Percentiles rank a stretch among this genome's conserved stretches.
phyloP scores from a whole-genome alignment of 2,797 vertebrate species.

The Takifugu ocellatus region DNA sequence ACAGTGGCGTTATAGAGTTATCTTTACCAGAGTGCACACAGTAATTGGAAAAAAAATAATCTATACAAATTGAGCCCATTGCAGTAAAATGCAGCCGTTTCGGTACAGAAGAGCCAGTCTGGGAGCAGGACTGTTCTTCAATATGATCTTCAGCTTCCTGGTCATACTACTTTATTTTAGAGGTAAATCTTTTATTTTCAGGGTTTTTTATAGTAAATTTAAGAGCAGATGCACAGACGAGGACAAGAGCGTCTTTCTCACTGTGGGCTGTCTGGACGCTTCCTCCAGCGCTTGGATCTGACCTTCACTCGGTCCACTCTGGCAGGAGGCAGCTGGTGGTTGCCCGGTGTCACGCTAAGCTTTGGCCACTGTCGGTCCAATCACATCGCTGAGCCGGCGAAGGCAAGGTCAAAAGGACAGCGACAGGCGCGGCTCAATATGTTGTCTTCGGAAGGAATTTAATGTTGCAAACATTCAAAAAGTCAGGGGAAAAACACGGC shows the following conservation, averaged over 20 bases:
- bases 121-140: not conserved
- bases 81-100: constrained; percentile 65
- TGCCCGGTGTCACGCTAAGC: constrained; percentile 69
- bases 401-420: constrained; percentile 59
- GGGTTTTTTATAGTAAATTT: not conserved
- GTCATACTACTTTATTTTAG: too few relatives aligned
- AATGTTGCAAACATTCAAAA: not conserved
- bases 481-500: not conserved
- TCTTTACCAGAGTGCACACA: constrained; percentile 78
- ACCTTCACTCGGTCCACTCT: constrained; percentile 62
- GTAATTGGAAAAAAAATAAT: constrained; percentile 80
- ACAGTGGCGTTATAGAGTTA: constrained; percentile 65
- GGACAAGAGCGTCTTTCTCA: constrained; percentile 25
- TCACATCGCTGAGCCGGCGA: constrained; percentile 46
- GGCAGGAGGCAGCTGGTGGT: constrained; percentile 61
- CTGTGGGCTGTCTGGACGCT: constrained; percentile 41
- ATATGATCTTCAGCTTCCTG: too few relatives aligned
- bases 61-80: constrained; percentile 80
- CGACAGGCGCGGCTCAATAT: constrained; percentile 14
- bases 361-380: constrained; percentile 58
- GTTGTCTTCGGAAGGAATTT: not conserved
- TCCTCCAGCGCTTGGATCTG: constrained; percentile 48
- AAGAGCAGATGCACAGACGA: not conserved
- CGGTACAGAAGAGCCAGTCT: constrained; percentile 54
- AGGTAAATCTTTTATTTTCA: too few relatives aligned